Evolutionary conservation across 2,888 invertebrate genomes (phyloP), one percentile per base, ranked within the genome.

Genomic region (Eristalinus aeneus): DNA sequence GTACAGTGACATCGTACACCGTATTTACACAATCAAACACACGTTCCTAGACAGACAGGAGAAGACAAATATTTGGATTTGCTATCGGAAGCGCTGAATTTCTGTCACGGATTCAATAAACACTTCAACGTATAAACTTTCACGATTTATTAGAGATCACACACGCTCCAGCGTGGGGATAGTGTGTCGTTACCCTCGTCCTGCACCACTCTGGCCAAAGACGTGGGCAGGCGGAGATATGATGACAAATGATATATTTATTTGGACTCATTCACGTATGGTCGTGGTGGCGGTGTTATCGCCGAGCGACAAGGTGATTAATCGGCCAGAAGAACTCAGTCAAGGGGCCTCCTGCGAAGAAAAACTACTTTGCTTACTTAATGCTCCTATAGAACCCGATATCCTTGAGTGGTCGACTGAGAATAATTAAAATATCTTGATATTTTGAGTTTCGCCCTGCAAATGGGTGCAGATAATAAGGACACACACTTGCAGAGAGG

Each of bases 101-200:
- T 88, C 88, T 88, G 92, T 92, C 92, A 91, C 91, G 92, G 91
- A 92, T 92, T 92, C 92, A 92, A 92, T 92, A 92, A 92, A 92
- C 91, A 91, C 92, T 92, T 92, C 90, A 91, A 91, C 77, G 71
- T 64, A 86, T 86, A 78, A 86, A 63, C 77, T 65, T 63, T 82
- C 65, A 74, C 77, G 74, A 77, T 76, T 84, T 79, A 73, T 68
- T 73, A 73, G 72, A 79, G 72, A 79, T 67, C 65, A 79, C 36
- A 65, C 54, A 58, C 53, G 22, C 22, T 12, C 60, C 11, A 10
- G 11, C 1, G 36, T 10, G 22, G 9, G 32, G 5, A n/a, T 8
- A 10, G 46, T 56, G 36, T 11, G 10, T 10, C 11, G 16, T n/a
- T 61, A 31, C 12, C 2, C 5, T 5, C n/a, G 36, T 16, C 9